Evolutionary conservation across 1,140 invertebrate genomes (phyloP).

Genomic region (Drosophila carrolli): DNA sequence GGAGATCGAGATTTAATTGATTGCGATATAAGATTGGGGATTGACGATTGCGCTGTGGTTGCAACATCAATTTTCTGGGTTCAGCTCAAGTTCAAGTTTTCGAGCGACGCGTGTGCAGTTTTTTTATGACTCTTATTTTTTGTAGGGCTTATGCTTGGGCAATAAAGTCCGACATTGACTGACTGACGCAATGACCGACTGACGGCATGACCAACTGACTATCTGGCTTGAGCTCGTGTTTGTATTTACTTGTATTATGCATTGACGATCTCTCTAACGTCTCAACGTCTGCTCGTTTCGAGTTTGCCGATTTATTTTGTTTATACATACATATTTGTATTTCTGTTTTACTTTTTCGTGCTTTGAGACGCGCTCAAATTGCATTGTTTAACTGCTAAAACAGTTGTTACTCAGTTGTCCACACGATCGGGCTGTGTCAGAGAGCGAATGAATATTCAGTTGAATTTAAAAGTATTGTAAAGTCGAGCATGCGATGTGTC

Average conservation of each 20-base stretch:
- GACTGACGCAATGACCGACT: slow-evolving; percentile 32
- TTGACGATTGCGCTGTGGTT: slow-evolving; percentile 32
- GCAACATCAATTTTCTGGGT: slow-evolving; percentile 56
- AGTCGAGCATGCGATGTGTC: slow-evolving; percentile 13
- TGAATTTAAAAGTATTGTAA: slow-evolving; percentile 10
- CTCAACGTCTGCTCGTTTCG: slow-evolving; percentile 26
- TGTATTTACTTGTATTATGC: slow-evolving; percentile 35
- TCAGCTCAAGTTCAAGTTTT: slow-evolving; percentile 61
- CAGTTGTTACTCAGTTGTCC: slow-evolving; percentile 51
- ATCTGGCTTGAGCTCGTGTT: slow-evolving; percentile 16
- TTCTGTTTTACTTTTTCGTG: slow-evolving; percentile 22
- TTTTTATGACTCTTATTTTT: slow-evolving; percentile 16
- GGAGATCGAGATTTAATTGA: slow-evolving; percentile 34
- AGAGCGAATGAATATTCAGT: slow-evolving; percentile 40
- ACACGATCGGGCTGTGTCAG: slow-evolving; percentile 45
- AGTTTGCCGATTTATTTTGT: slow-evolving; percentile 29
- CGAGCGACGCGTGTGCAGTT: slow-evolving; percentile 47
- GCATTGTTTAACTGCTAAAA: slow-evolving; percentile 65
- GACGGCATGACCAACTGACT: slow-evolving; percentile 35
- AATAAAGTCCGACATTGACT: slow-evolving; percentile 63
- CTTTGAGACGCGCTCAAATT: slow-evolving; percentile 62
- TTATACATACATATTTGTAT: slow-evolving; percentile 7
- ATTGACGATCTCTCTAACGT: slow-evolving; percentile 40
- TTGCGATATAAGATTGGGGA: slow-evolving; percentile 34
- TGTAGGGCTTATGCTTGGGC: slow-evolving; percentile 60